Evolutionary conservation across 2,113 vertebrate genomes (phyloP), one percentile per base, ranked within the genome.

Genomic region (Cryptotis parvus): DNA sequence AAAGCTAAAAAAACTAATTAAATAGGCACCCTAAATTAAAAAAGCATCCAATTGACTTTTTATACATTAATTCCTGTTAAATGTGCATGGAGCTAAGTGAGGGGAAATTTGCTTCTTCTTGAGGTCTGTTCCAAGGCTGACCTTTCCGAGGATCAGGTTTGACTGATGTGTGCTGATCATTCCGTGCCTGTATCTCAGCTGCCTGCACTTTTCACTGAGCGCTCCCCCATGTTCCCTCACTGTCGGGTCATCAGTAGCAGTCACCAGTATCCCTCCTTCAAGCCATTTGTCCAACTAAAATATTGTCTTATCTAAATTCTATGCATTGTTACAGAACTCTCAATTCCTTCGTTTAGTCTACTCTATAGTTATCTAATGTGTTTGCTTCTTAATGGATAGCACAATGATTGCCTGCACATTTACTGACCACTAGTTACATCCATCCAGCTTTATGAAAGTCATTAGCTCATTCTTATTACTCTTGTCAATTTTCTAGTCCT

Each of bases 1-100:
- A 8, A n/a, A 95, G 93, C 35, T 92, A 97, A 91, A n/a, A n/a
- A 96, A 95, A 95, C 74, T 63, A 97, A 97, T 95, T 96, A 96
- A 97, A 94, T 7, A 92, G 15, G 63, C 88, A 63, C 49, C 35
- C 12, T 97, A 96, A 96, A 96, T 96, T 87, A n/a, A 90, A 84
- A 90, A 88, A 31, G 91, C 39, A 1, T 15, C 18, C 85, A 87
- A 96, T 75, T 55, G 31, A 94, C 93, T 95, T 96, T 95, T 75
- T 95, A 91, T 37, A 49, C 39, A 83, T 92, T 87, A 29, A 0
- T 73, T 91, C 0, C 5, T 43, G 69, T 37, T 8, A n/a, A 55
- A 74, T 52, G 70, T 81, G 43, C 26, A 24, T 52, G 74, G 43
- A 33, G 18, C 9, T 12, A 26, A 0, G 4, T 29, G 37, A 79